phyloP scores from a whole-genome alignment of 2,888 invertebrate genomes.

The Thyatira batis region DNA sequence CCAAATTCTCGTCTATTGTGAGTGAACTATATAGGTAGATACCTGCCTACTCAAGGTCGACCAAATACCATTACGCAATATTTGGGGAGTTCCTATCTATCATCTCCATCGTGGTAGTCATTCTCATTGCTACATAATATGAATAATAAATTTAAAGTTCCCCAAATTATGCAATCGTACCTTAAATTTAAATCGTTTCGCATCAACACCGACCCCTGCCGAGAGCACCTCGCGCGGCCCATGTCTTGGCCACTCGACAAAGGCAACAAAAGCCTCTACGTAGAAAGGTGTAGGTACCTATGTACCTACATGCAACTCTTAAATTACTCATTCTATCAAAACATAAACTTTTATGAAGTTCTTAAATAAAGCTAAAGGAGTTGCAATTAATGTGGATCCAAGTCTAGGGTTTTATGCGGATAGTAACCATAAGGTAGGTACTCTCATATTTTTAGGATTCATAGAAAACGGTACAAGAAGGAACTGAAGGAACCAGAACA shows the following conservation, averaged over 20 bases:
- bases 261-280: slow-evolving; percentile 29
- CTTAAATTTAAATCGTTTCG: slow-evolving; percentile 67
- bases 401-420: too few species aligned
- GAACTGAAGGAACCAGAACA: too few species aligned
- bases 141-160: slow-evolving; percentile 59
- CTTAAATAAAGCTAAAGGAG: too few species aligned
- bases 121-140: slow-evolving; percentile 55
- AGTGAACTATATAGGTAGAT: slow-evolving; percentile 34
- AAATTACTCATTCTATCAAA: too few species aligned
- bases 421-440: too few species aligned
- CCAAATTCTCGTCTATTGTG: slow-evolving; percentile 38
- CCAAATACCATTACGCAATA: slow-evolving; percentile 42
- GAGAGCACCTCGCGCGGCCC: slow-evolving; percentile 37
- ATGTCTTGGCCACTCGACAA: slow-evolving; percentile 40
- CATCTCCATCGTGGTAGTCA: slow-evolving; percentile 53
- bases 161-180: slow-evolving; percentile 71
- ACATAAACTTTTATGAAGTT: too few species aligned
- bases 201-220: slow-evolving; percentile 60
- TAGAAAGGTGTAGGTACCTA: too few species aligned
- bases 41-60: slow-evolving; percentile 59
- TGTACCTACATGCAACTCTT: slow-evolving; percentile 8
- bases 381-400: too few species aligned
- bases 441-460: too few species aligned
- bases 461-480: too few species aligned
- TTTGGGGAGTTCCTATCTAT: slow-evolving; percentile 60